Evolutionary conservation across 2,888 invertebrate species (phyloP), one percentile per base, ranked within the genome.

Genomic region (Pogonocherus hispidulus): DNA sequence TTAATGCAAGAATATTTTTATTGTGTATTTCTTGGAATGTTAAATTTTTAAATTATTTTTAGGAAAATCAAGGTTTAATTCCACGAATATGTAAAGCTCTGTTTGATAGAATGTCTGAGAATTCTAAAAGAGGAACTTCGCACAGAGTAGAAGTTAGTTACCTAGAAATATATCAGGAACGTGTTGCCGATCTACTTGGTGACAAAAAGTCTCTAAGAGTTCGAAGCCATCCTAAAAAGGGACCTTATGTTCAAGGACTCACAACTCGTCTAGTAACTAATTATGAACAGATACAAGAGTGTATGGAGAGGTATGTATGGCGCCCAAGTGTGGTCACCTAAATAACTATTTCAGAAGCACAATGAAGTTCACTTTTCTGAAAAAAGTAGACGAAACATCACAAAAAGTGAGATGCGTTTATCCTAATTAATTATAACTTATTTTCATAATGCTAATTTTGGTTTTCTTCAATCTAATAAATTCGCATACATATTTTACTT

Each of bases 191-290:
- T 84, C 85, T 94, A 69, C 84, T 94, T 56, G 78, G 86, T 5
- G 81, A 85, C 27, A 77, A 71, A 62, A 71, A 69, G 84, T 73
- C 87, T 90, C 46, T 90, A 89, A 84, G 83, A 76, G 92, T 94
- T 27, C 85, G 94, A 63, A 93, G 94, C 84, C 93, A 94, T 85
- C 94, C 94, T 1, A 89, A 89, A 71, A 89, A 88, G 69, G 94
- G 94, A 69, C 92, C 94, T 3, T 94, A 93, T 80, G 97, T 97
- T 4, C 94, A 96, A 86, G 94, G 94, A 78, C 85, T 96, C 75
- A 95, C 95, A 0, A 93, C 91, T 78, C 95, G 95, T 86, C 87
- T 94, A 51, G 95, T 96, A 11, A 93, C 93, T 0, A 94, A 95
- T 84, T 96, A 95, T 84, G 90, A 91, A 74, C 94, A 95, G 83